Base-by-base conservation (phyloP, 2,888 invertebrate genomes). In the Microchrysa polita region DNA sequence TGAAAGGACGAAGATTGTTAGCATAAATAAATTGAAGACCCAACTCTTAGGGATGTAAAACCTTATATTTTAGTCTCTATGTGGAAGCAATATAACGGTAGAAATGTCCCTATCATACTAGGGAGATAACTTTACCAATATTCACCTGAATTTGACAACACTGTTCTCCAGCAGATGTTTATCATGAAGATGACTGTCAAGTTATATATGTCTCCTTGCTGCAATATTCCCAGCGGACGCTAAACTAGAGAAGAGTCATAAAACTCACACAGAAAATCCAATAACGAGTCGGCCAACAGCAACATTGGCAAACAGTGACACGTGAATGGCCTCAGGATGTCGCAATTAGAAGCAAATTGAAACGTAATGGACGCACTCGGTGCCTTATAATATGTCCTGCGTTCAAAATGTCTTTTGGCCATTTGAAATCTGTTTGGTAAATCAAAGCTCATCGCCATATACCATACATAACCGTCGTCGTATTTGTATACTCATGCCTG, bases 241-340 rank as follows among this genome's bases (percentile, higher is more conserved):
- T 20, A 55, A 55, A 20, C 14, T 27, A 23, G 5, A 16, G 44
- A 34, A 34, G 27, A 34, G 4, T 67, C 52, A 67, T 67, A 67
- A 67, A 34, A 67, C 27, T 27, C 40, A 53, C 52, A 71, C 16
- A 52, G 20, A 55, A 57, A 71, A 71, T 57, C 57, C 71, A 71
- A 71, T 71, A 71, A 71, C 55, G 42, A 14, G 27, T 71, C 57
- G 57, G 16, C 27, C 42, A 7, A 57, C 40, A 20, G 72, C 22
- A 72, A 72, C 59, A 23, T 72, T 18, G 42, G 60, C 60, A 72
- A 72, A 72, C 27, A 72, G 23, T 72, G 60, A 60, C 72, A 72
- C 72, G 72, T 72, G 72, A 48, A 72, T 59, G 23, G 72, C 72
- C 72, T 16, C 57, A 48, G 72, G 72, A 60, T 34, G 60, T 60